Evolutionary conservation across 2,113 vertebrate species (phyloP), one percentile per base, ranked within the genome.

Genomic region (Dipodomys spectabilis): DNA sequence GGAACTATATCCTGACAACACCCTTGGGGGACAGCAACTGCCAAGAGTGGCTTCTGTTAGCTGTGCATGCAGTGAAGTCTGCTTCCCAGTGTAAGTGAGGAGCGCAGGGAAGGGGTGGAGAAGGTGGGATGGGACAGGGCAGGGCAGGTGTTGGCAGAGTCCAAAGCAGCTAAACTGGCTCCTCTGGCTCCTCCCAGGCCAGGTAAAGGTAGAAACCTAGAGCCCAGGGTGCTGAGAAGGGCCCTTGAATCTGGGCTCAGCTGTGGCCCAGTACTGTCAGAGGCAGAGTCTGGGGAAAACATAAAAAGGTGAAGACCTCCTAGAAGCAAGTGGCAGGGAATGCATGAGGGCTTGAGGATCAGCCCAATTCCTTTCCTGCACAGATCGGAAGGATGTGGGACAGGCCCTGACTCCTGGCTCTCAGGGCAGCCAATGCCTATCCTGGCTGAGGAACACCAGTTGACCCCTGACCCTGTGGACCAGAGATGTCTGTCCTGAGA

Each of bases 81-180:
- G 81, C 44, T 28, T 62, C 74, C 3, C 1, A 1, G 30, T 57
- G 2, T 22, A 44, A 10, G 8, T 44, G 71, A 45, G 64, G 30
- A 72, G 45, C 45, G 30, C 69, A 49, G 25, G 68, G 72, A 72
- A 44, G 64, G 64, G 19, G 5, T 27, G 68, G 68, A 49, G 45
- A 77, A 0, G 44, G 71, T 1, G 0, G 18, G 53, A 28, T 0
- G 3, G 28, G 4, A 1, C 62, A 68, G 39, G 13, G 5, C 13
- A 4, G 78, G 53, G 60, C 39, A 35, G 15, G 32, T 72, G 19
- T 39, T 1, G 3, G n/a, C 78, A 62, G 20, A 18, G 39, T 35
- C 35, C 18, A 28, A 39, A 32, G 57, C 30, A 28, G 7, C 65
- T 28, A 19, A 65, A 60, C 60, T 39, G n/a, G 35, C 28, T 44